phyloP scores from a whole-genome alignment of 2,888 invertebrate species.

The Schizotus pectinicornis region DNA sequence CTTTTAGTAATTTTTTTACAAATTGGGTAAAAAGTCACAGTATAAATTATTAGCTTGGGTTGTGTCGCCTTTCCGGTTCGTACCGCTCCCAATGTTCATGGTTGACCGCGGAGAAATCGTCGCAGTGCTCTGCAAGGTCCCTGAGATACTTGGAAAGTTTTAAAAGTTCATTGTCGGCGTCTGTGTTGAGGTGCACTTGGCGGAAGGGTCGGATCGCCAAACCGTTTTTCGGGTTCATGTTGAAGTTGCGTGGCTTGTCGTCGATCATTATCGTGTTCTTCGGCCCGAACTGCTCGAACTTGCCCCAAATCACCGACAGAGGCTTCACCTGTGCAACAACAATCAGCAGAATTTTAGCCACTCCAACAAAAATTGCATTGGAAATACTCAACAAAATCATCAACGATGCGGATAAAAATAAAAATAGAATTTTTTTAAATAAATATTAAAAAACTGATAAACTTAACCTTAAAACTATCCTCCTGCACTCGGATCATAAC shows the following conservation, averaged over 20 bases:
- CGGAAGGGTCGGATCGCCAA: conserved; percentile 88
- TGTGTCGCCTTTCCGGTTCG: conserved; percentile 58
- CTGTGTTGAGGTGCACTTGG: conserved; percentile 87
- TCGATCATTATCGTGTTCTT: conserved; percentile 99
- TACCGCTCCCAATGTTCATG: conserved; percentile 93
- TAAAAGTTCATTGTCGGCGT: conserved; percentile 82
- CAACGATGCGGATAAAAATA: no score
- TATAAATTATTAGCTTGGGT: conserved; percentile 15
- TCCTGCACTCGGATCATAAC: conserved; percentile 98
- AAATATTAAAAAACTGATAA: no score
- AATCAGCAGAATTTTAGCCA: no score
- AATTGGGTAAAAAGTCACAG: neutral
- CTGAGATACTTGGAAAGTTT: conserved; percentile 82
- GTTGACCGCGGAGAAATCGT: conserved; percentile 84
- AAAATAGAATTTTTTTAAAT: no score
- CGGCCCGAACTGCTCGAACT: conserved; percentile 84
- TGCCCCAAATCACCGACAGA: conserved; percentile 95
- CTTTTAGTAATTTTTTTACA: neutral
- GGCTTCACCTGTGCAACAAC: conserved; percentile 78
- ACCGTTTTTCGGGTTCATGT: conserved; percentile 97
- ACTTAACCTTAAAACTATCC: no score
- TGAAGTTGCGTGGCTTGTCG: conserved; percentile 92
- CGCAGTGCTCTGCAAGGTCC: conserved; percentile 78
- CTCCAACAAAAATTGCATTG: no score
- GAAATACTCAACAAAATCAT: no score